Base-by-base conservation (phyloP, 1,140 invertebrate species). In the Panulirus ornatus region DNA sequence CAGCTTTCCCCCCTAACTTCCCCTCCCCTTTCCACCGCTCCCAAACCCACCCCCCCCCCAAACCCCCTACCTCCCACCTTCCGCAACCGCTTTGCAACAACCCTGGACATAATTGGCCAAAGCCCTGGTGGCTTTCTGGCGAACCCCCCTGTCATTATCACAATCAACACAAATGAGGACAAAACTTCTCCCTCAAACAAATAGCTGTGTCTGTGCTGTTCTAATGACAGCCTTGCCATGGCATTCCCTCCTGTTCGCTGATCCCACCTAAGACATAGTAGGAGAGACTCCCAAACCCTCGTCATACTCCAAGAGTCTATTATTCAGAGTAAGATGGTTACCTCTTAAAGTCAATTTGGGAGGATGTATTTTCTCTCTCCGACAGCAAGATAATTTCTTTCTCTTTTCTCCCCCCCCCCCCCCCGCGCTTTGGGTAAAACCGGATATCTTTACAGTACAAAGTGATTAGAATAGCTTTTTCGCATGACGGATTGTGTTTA, bases 101-200 rank as follows among this genome's bases (percentile, higher is more conserved):
- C 16, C 19, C 71, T 30, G n/a, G n/a, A 73, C 71, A 36, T 73
- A 73, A 73, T 73, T 73, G 71, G 71, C 71, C n/a, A 73, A 73
- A 34, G 34, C 66, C 71, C 16, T 16, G 14, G 71, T 38, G 71
- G 30, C 5, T 3, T 34, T n/a, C 22, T 3, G 63, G 22, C 22
- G 30, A 36, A 30, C 22, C 66, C n/a, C 8, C 71, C n/a, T 30
- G 30, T 73, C 71, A 73, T 73, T 73, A 73, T 36, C n/a, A 16
- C n/a, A 73, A 73, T 36, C 14, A 73, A 30, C 71, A 73, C 71
- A 73, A 73, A 73, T 73, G 71, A 36, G 71, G 71, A 73, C 71
- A 73, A 73, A 73, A 73, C 71, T 36, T 70, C 36, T 36, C 63
- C 71, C 27, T 5, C 27, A 73, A 1, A 76, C 73, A 76, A 76